These are phyloP conservation scores for Propsilocerus akamusi DNA, from an alignment of 1,140 invertebrate genomes.

Conservation along the genomic window DNA sequence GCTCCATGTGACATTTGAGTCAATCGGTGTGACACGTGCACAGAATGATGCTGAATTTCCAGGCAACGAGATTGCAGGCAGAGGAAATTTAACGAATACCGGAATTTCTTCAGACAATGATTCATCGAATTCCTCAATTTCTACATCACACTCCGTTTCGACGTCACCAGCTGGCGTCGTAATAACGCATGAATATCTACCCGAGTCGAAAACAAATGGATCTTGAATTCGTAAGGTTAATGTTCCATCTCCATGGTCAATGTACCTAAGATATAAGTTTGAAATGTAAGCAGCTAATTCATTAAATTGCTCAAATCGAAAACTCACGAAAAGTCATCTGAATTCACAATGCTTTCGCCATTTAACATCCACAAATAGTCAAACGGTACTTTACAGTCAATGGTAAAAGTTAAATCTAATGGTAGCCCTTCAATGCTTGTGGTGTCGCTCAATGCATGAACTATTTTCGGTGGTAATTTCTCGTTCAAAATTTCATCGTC, in stretches of 20 bases:
- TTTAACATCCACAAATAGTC: conserved; percentile 53
- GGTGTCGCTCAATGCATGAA: conserved; percentile 18
- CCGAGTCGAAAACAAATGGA: conserved; percentile 43
- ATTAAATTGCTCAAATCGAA: not conserved
- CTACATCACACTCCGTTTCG: conserved; percentile 17
- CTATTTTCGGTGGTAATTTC: conserved; percentile 14
- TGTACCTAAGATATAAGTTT: conserved; percentile 27
- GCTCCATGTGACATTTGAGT: conserved; percentile 17
- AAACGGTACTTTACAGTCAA: conserved; percentile 35
- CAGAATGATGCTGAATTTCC: conserved; percentile 18
- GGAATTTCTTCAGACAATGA: conserved; percentile 9
- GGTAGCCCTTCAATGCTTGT: conserved; percentile 36
- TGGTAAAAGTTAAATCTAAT: conserved; percentile 31
- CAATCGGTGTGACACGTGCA: conserved; percentile 17
- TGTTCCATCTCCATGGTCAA: conserved; percentile 36
- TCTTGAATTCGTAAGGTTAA: conserved; percentile 42
- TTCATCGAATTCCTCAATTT: conserved; percentile 15
- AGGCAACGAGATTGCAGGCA: conserved; percentile 14
- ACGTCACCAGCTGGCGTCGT: conserved; percentile 13
- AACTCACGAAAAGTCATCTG: conserved; percentile 31
- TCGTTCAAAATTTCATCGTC: conserved; percentile 9
- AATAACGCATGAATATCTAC: conserved; percentile 49
- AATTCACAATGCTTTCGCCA: conserved; percentile 42
- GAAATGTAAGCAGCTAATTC: not conserved
- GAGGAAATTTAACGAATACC: conserved; percentile 16